Conservation (phyloP, 1,140 invertebrate species). For the Drosophila seguyi region DNA sequence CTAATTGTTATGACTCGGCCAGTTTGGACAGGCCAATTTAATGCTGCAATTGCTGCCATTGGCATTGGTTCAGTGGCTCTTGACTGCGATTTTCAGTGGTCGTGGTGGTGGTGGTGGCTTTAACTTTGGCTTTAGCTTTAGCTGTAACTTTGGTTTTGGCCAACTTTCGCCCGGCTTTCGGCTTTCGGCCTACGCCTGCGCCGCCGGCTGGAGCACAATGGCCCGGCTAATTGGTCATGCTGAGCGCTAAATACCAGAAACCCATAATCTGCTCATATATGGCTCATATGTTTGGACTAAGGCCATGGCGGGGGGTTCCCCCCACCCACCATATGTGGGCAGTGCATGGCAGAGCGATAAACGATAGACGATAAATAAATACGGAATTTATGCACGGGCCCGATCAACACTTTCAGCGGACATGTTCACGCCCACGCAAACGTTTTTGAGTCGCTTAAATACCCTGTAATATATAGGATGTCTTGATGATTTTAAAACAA, state of each 20-base stretch:
- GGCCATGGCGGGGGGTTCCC: not conserved
- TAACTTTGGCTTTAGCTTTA: conserved; percentile 1
- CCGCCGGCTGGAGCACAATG: conserved; percentile 43
- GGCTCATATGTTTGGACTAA: conserved; percentile 30
- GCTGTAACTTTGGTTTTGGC: conserved; percentile 34
- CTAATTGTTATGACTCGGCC: conserved; percentile 74
- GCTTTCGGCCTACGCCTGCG: conserved; percentile 38
- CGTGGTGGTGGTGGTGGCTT: not conserved
- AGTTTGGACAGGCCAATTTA: conserved; percentile 64
- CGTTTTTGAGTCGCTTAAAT: conserved; percentile 25
- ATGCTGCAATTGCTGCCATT: conserved; percentile 59
- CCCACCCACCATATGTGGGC: conserved; percentile 43
- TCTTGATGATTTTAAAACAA: not conserved
- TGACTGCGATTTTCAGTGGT: conserved; percentile 18
- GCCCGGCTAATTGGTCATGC: conserved; percentile 72
- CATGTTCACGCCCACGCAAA: conserved; percentile 71
- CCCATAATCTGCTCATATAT: conserved; percentile 76
- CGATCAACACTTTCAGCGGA: conserved; percentile 73
- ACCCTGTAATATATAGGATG: not conserved
- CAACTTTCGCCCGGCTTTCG: conserved; percentile 54
- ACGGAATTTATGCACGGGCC: conserved; percentile 68
- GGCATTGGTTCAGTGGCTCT: conserved; percentile 31
- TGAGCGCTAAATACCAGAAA: conserved; percentile 65
- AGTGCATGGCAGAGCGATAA: conserved; percentile 58
- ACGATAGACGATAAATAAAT: conserved; percentile 68